Conservation (phyloP, 2,113 vertebrate genomes). For the Nicator chloris region DNA sequence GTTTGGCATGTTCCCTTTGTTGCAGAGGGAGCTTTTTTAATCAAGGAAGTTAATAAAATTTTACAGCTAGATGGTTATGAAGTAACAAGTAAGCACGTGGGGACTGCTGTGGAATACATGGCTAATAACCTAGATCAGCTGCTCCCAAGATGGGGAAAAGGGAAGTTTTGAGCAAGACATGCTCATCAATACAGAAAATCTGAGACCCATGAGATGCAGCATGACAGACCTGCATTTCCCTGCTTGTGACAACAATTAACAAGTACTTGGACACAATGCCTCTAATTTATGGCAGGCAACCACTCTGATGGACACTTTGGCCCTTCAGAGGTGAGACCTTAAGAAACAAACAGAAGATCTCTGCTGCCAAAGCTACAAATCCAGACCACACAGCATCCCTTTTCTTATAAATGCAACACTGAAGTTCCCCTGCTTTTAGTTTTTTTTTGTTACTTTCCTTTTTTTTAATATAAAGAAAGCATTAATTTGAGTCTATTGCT, state of each 20-base stretch:
- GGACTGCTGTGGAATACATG: not conserved
- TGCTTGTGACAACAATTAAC: not conserved
- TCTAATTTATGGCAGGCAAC: not conserved
- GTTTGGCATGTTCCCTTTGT: not conserved
- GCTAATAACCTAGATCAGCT: not conserved
- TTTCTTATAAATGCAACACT: not conserved
- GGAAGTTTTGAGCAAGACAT: not conserved
- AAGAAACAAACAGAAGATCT: not conserved
- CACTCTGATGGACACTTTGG: not conserved
- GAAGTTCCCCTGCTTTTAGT: not conserved
- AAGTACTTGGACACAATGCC: not conserved
- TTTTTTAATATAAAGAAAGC: too few relatives aligned
- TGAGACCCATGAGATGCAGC: not conserved
- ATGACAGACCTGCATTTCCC: not conserved
- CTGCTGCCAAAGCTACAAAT: not conserved
- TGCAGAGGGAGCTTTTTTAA: not conserved
- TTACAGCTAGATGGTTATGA: not conserved
- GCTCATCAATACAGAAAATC: not conserved
- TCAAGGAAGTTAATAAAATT: not conserved
- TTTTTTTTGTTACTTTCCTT: too few relatives aligned
- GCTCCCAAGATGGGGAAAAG: not conserved
- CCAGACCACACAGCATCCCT: not conserved
- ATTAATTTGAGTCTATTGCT: not conserved
- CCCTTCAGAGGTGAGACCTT: not conserved
- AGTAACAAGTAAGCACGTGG: not conserved